phyloP scores from a whole-genome alignment of 2,113 vertebrate species.

The Austrofundulus limnaeus region DNA sequence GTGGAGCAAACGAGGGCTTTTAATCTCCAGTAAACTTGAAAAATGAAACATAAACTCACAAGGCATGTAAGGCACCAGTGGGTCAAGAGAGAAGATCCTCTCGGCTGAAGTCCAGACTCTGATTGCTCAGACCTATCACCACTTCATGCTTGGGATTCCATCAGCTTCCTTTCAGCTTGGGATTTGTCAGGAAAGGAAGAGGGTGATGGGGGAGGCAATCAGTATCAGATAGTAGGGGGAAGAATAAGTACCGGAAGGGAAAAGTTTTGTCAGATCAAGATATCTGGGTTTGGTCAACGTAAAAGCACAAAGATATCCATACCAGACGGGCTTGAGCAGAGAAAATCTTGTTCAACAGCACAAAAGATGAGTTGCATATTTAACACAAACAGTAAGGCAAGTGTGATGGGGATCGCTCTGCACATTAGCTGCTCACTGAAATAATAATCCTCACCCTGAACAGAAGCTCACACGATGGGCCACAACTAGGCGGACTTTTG shows the following conservation, averaged over 20 bases:
- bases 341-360: background rate
- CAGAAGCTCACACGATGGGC: background rate
- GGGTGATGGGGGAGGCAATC: slow-evolving; percentile 36
- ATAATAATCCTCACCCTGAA: background rate
- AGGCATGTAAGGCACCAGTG: slow-evolving; percentile 43
- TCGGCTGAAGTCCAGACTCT: slow-evolving; percentile 55
- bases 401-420: slow-evolving; percentile 39
- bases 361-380: slow-evolving; percentile 15
- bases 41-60: slow-evolving; percentile 21
- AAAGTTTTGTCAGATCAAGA: slow-evolving; percentile 50
- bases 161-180: slow-evolving; percentile 71
- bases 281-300: slow-evolving; percentile 51
- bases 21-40: background rate
- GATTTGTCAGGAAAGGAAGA: slow-evolving; percentile 37
- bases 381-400: slow-evolving; percentile 11
- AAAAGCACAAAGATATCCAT: slow-evolving; percentile 45
- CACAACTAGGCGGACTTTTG: too few species aligned
- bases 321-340: background rate
- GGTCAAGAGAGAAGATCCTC: slow-evolving; percentile 56
- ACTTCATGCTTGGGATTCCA: slow-evolving; percentile 77
- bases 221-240: slow-evolving; percentile 50
- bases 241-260: slow-evolving; percentile 52
- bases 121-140: slow-evolving; percentile 74
- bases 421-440: slow-evolving; percentile 17
- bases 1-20: background rate